Conservation (phyloP, 2,113 vertebrate genomes). For the Brachyhypopomus occidentalis region DNA sequence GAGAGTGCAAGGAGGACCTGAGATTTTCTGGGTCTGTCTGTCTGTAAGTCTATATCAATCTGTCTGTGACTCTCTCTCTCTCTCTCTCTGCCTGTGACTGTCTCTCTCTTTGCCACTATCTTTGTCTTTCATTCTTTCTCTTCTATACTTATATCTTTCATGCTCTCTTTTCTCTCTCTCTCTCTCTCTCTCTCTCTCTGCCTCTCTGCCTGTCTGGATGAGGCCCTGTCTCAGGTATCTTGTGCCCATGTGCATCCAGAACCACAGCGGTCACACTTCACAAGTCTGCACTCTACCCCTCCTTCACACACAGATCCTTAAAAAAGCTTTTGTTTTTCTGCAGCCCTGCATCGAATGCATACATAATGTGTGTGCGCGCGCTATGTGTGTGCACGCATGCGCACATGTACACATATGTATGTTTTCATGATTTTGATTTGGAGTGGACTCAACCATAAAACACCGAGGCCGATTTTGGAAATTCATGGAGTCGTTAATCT, state of each 20-base stretch:
- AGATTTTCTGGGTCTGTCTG: not conserved
- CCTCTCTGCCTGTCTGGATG: slow-evolving; percentile 35
- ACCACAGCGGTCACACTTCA: no score
- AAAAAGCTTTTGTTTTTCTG: no score
- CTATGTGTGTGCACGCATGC: not conserved
- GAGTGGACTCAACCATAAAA: no score
- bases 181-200: slow-evolving; percentile 37
- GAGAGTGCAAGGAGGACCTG: slow-evolving; percentile 29
- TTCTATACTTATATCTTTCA: not conserved
- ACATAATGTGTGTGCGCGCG: not conserved
- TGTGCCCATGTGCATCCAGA: no score
- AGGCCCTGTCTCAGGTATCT: no score
- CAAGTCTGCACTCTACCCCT: no score
- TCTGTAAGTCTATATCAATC: not conserved
- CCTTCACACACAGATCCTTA: no score
- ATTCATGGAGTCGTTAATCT: no score
- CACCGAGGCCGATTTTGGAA: no score
- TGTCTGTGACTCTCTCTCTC: slow-evolving; percentile 11
- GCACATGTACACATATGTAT: not conserved
- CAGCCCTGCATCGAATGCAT: no score
- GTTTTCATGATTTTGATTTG: no score
- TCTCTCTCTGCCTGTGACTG: slow-evolving; percentile 5
- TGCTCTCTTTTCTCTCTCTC: not conserved
- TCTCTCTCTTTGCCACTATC: slow-evolving; percentile 24
- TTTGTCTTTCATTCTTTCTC: not conserved